Conservation (phyloP, 2,888 invertebrate genomes). For the Cylloceria caligata region DNA sequence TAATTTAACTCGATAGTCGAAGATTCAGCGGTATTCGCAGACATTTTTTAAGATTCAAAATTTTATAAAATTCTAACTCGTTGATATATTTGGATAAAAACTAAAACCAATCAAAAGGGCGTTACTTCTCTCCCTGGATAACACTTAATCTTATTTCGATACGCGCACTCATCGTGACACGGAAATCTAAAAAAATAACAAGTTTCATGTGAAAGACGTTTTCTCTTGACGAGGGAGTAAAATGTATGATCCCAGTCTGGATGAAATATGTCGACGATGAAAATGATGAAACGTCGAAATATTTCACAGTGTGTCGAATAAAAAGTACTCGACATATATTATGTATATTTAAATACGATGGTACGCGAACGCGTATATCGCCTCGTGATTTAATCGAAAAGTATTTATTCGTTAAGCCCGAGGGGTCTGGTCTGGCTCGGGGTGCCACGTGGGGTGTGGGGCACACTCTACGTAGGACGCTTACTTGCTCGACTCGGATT, state of each 20-base stretch:
- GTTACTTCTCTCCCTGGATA: no score
- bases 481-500: conserved; percentile 6
- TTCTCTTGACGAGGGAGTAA: no score
- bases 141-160: no score
- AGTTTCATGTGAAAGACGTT: no score
- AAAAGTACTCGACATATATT: not conserved
- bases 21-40: no score
- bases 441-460: not conserved
- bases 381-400: conserved; percentile 28
- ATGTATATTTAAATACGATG: not conserved
- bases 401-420: conserved; percentile 30
- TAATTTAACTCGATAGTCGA: no score
- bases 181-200: no score
- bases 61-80: no score
- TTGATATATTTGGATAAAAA: no score
- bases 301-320: not conserved
- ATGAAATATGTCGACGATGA: not conserved
- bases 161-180: no score
- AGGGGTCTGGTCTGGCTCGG: conserved; percentile 1
- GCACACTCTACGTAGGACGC: not conserved
- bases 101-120: no score
- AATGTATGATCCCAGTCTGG: not conserved
- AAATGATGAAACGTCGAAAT: not conserved
- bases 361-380: not conserved
- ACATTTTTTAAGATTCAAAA: no score